Conservation (phyloP, 2,797 vertebrate species). For the Pseudochromis fuscus region DNA sequence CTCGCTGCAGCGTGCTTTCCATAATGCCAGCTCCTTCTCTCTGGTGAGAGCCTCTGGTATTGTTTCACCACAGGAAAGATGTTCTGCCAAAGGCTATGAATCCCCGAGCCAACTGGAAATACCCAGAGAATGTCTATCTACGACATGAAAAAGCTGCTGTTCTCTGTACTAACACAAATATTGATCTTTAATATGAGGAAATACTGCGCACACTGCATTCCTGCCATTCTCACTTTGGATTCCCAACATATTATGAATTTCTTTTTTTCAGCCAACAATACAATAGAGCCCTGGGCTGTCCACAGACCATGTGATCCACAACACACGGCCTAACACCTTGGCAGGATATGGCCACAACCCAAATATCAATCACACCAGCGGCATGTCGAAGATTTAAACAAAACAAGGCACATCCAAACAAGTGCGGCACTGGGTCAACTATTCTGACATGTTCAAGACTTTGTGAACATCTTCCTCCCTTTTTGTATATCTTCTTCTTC, state of each 20-base stretch:
- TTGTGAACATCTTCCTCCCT: slow-evolving; percentile 32
- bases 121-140: slow-evolving; percentile 51
- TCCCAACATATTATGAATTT: slow-evolving; percentile 19
- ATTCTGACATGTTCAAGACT: slow-evolving; percentile 41
- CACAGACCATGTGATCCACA: slow-evolving; percentile 35
- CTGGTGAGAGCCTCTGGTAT: slow-evolving; percentile 48
- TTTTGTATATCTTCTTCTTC: slow-evolving; percentile 15
- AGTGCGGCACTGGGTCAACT: slow-evolving; percentile 44
- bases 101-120: slow-evolving; percentile 60
- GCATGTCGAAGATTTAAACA: slow-evolving; percentile 47
- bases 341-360: slow-evolving; percentile 20
- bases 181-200: slow-evolving; percentile 73
- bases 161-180: slow-evolving; percentile 58
- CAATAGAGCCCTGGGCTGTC: slow-evolving; percentile 20
- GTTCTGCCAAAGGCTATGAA: slow-evolving; percentile 58
- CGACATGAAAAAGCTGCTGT: slow-evolving; percentile 18
- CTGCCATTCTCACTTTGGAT: slow-evolving; percentile 39
- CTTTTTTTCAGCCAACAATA: slow-evolving; percentile 45
- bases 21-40: slow-evolving; percentile 56
- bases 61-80: slow-evolving; percentile 64
- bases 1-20: slow-evolving; percentile 43
- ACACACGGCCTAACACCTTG: slow-evolving; percentile 42
- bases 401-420: slow-evolving; percentile 65
- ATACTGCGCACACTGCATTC: slow-evolving; percentile 54
- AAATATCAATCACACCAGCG: slow-evolving; percentile 47